Percentiles rank a stretch among this genome's conserved stretches.
These are phyloP conservation scores for Excalfactoria chinensis DNA, from an alignment of 2,113 vertebrate genomes.

Conservation along the genomic window DNA sequence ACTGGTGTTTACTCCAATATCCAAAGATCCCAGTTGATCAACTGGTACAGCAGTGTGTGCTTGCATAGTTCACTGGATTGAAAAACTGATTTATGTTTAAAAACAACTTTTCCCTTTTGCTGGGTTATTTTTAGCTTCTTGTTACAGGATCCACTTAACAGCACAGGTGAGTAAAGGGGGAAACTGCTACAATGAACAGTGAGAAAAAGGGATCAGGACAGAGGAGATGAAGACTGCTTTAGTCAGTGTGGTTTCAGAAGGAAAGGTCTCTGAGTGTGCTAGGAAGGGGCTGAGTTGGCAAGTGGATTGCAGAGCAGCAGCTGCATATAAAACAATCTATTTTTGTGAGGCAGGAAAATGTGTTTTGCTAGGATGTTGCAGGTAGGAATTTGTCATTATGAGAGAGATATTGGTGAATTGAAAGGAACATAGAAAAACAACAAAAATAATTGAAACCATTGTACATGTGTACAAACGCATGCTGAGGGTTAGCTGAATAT, in stretches of 20 bases:
- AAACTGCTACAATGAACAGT: not conserved
- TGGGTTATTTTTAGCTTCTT: not conserved
- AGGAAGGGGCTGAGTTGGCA: not conserved
- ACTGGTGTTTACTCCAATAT: not conserved
- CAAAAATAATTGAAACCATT: not conserved
- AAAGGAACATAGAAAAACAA: not conserved
- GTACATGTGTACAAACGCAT: not conserved
- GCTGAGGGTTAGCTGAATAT: not conserved
- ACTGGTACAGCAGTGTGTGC: not conserved
- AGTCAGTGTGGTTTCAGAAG: not conserved
- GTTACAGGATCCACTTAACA: not conserved
- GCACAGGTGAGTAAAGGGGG: not conserved
- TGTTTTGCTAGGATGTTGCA: not conserved
- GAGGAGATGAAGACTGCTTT: not conserved
- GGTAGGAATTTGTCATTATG: not conserved
- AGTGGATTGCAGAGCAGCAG: not conserved
- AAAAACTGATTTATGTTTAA: not conserved
- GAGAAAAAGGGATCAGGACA: not conserved
- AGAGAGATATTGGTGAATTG: not conserved
- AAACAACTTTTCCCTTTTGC: not conserved
- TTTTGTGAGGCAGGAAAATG: not conserved
- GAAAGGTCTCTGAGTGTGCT: not conserved
- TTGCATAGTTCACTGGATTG: rapidly evolving
- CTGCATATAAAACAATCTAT: not conserved
- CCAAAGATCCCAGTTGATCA: not conserved